Conservation (phyloP, 2,888 invertebrate species). For the Metacarcinus magister region DNA sequence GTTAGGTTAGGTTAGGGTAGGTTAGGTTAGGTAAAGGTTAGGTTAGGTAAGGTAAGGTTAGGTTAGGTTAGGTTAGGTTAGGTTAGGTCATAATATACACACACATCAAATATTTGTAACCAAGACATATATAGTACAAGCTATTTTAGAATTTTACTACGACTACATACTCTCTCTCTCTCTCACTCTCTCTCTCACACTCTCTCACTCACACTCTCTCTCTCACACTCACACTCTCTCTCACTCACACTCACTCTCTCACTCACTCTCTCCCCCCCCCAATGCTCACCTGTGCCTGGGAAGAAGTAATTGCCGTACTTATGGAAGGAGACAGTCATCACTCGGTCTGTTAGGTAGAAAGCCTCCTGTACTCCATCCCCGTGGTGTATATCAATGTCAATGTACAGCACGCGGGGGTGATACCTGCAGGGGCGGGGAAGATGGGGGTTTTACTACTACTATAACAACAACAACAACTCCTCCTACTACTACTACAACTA, state of each 20-base stretch:
- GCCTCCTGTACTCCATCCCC: conserved; percentile 99
- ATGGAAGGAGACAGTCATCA: conserved; percentile 99
- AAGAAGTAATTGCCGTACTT: conserved; percentile 99
- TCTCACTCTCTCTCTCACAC: conserved; percentile 83
- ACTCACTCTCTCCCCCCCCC: background rate
- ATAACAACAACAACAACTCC: background rate
- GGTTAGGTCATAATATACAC: background rate
- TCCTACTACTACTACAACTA: background rate
- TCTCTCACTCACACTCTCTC: background rate
- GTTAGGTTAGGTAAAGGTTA: conserved; percentile 32
- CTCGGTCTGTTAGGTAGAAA: conserved; percentile 97
- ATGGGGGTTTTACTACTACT: background rate
- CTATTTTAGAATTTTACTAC: too few relatives aligned
- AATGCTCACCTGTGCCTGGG: conserved; percentile 92
- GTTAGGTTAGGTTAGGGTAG: conserved; percentile 52
- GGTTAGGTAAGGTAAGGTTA: conserved; percentile 37
- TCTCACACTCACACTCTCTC: background rate
- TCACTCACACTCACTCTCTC: conserved; percentile 83
- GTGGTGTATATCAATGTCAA: conserved; percentile 99
- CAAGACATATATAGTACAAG: too few relatives aligned
- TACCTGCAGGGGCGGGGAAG: conserved; percentile 89
- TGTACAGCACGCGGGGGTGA: conserved; percentile 96
- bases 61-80: conserved; percentile 50
- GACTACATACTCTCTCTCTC: too few relatives aligned
- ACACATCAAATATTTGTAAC: too few relatives aligned